These are phyloP conservation scores for Amphiura filiformis DNA, from an alignment of 35 echinoderm and acorn worm genomes.

Conservation along the genomic window DNA sequence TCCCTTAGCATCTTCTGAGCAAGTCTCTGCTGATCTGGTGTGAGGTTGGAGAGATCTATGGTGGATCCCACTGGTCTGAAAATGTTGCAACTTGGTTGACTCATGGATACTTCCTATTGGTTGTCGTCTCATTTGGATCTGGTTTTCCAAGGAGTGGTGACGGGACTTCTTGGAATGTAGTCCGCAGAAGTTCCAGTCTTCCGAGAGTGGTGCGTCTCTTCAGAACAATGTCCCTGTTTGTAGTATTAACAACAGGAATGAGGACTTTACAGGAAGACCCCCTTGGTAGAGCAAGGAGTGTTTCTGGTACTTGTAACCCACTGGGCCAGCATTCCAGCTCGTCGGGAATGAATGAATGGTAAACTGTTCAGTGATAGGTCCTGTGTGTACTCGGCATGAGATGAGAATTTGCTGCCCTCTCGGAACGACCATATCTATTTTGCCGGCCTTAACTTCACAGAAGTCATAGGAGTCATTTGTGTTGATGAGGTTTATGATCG, in stretches of 20 bases:
- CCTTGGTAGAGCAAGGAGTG: neutral
- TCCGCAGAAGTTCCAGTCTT: neutral
- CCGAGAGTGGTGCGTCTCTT: neutral
- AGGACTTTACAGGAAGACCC: neutral
- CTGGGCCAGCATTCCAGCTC: neutral
- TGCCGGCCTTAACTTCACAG: neutral
- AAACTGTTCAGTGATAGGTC: neutral
- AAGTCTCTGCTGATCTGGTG: no score
- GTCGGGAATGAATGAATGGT: neutral
- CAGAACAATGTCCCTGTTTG: neutral
- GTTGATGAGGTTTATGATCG: neutral
- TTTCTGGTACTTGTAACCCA: neutral
- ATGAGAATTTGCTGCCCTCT: neutral
- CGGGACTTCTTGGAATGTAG: no score
- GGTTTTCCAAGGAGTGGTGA: no score
- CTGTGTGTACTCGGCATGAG: neutral
- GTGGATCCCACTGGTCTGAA: no score
- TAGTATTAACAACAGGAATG: neutral
- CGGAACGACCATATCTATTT: neutral
- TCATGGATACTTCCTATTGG: no score
- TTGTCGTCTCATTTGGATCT: no score
- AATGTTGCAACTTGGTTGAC: no score
- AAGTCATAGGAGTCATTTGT: neutral
- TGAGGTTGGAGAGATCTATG: no score
- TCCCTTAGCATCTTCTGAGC: no score